Evolutionary conservation across 2,888 invertebrate species (phyloP).

Genomic region (Serripes groenlandicus): DNA sequence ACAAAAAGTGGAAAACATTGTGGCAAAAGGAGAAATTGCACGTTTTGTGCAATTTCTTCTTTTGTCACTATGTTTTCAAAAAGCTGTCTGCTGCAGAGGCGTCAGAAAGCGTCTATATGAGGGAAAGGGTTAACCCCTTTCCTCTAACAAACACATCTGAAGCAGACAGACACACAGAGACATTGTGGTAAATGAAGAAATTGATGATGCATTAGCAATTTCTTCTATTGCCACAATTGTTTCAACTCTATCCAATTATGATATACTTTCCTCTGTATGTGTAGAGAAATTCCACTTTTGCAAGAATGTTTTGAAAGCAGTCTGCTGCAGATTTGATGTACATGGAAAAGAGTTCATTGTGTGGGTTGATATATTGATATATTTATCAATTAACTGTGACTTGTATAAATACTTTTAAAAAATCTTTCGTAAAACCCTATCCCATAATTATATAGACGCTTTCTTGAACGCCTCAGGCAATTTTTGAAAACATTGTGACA

Average conservation of each 20-base stretch:
- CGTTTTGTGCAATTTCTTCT: background rate
- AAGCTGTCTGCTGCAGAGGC: background rate
- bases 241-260: background rate
- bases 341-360: no score
- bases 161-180: no score
- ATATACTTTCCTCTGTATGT: background rate
- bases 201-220: background rate
- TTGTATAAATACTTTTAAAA: no score
- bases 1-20: background rate
- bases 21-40: background rate
- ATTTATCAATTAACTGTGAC: no score
- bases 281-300: background rate
- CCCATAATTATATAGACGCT: no score
- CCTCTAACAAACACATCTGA: no score
- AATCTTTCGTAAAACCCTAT: no score
- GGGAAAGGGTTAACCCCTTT: no score
- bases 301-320: no score
- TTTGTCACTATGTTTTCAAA: background rate
- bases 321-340: no score
- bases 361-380: no score
- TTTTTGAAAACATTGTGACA: background rate
- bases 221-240: slow-evolving; percentile 1
- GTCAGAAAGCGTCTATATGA: background rate
- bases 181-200: slow-evolving; percentile 5
- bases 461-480: no score